A percentile compares a stretch with the other conserved stretches of the same genome.
Conservation (phyloP, 2,888 invertebrate genomes). For the Syritta pipiens region DNA sequence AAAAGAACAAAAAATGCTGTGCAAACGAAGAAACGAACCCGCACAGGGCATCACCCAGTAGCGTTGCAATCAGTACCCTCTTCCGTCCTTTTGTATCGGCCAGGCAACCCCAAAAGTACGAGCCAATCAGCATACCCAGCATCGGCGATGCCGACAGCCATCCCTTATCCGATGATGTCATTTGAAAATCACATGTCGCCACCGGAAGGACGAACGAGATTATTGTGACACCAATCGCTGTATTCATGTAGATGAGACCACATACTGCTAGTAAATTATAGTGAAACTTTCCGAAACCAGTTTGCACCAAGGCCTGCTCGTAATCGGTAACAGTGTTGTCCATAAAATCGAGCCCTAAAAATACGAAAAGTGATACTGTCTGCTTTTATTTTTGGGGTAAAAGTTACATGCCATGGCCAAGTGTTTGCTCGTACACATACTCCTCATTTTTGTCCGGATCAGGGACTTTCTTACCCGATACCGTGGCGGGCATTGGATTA, state of each 20-base stretch:
- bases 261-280: constrained; percentile 86
- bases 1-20: constrained; percentile 86
- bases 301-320: constrained; percentile 75
- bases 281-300: constrained; percentile 92
- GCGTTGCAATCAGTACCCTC: constrained; percentile 85
- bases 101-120: constrained; percentile 91
- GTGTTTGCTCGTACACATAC: no score
- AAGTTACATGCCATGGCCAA: no score
- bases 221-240: constrained; percentile 89
- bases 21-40: constrained; percentile 87
- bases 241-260: constrained; percentile 90
- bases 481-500: no score
- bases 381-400: no score
- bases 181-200: constrained; percentile 89
- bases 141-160: constrained; percentile 88
- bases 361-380: no score
- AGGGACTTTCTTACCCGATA: no score
- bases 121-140: constrained; percentile 90
- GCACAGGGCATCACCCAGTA: constrained; percentile 86
- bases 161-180: constrained; percentile 89
- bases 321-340: constrained; percentile 76
- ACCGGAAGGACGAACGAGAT: constrained; percentile 91
- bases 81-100: constrained; percentile 91
- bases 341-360: constrained; percentile 76
- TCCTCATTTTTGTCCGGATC: no score